These are phyloP conservation scores for Synanthedon myopaeformis DNA, from an alignment of 2,888 invertebrate species.

Conservation along the genomic window DNA sequence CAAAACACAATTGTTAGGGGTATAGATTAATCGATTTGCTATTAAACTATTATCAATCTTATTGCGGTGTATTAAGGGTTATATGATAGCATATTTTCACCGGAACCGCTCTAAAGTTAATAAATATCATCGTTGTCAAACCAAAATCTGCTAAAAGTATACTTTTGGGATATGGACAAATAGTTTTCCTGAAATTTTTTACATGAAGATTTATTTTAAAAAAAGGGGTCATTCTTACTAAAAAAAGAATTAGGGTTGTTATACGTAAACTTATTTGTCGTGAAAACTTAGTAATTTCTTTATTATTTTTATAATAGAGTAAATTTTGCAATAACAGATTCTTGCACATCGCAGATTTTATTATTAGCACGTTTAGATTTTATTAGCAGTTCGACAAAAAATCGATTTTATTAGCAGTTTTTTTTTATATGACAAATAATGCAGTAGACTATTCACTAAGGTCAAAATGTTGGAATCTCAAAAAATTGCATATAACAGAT, in stretches of 20 bases:
- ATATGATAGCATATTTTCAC: neutral
- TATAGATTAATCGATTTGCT: too few relatives aligned
- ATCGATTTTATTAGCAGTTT: too few relatives aligned
- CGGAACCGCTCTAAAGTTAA: neutral
- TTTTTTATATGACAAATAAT: too few relatives aligned
- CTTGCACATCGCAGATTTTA: too few relatives aligned
- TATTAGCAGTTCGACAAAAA: too few relatives aligned
- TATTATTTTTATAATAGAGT: too few relatives aligned
- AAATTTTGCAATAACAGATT: neutral
- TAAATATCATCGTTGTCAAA: neutral
- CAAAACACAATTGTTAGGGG: too few relatives aligned
- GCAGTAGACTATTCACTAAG: too few relatives aligned
- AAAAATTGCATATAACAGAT: too few relatives aligned
- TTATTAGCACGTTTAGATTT: too few relatives aligned
- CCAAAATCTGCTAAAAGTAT: neutral
- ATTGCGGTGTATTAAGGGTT: neutral
- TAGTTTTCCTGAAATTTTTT: neutral
- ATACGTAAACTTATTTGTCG: neutral
- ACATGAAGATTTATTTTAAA: neutral
- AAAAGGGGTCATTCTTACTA: neutral
- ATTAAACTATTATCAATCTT: too few relatives aligned
- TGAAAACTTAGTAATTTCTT: neutral
- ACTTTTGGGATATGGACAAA: neutral
- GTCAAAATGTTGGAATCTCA: too few relatives aligned
- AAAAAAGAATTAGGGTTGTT: neutral